Percentiles rank a stretch among this genome's conserved stretches.
phyloP scores from a whole-genome alignment of 2,888 invertebrate species.

The Erebia palarica region DNA sequence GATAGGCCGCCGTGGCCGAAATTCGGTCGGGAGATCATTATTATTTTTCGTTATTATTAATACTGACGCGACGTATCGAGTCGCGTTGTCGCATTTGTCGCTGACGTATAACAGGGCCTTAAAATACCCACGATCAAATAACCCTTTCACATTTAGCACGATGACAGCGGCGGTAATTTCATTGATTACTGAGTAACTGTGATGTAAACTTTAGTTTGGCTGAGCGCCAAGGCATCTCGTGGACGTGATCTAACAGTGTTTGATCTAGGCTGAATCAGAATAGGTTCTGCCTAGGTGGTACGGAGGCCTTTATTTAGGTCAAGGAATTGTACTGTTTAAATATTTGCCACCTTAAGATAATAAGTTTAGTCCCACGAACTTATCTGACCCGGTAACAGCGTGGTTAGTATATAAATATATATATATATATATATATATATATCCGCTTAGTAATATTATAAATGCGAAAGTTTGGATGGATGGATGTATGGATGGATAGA shows the following conservation, averaged over 20 bases:
- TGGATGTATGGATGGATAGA: no score
- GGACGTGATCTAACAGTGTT: conserved; percentile 15
- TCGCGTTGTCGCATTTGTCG: no score
- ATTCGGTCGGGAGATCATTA: no score
- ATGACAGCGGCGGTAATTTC: conserved; percentile 16
- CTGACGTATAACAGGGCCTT: not conserved
- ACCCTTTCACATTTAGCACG: not conserved
- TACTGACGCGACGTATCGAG: no score
- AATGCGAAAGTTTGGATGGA: no score
- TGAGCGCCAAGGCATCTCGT: conserved; percentile 18
- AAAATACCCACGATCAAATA: conserved; percentile 6
- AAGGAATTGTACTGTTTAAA: not conserved
- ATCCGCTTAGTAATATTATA: no score
- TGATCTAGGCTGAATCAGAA: conserved; percentile 7
- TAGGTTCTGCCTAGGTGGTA: not conserved
- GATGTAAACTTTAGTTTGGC: conserved; percentile 22
- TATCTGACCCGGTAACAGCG: no score
- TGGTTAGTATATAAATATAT: no score
- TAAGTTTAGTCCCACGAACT: no score
- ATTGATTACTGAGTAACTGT: conserved; percentile 25
- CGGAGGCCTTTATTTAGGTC: not conserved
- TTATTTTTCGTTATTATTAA: no score
- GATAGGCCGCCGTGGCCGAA: no score
- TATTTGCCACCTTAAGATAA: not conserved
- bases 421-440: no score